phyloP scores from a whole-genome alignment of 1,140 invertebrate species.

The Drosophila athabasca region DNA sequence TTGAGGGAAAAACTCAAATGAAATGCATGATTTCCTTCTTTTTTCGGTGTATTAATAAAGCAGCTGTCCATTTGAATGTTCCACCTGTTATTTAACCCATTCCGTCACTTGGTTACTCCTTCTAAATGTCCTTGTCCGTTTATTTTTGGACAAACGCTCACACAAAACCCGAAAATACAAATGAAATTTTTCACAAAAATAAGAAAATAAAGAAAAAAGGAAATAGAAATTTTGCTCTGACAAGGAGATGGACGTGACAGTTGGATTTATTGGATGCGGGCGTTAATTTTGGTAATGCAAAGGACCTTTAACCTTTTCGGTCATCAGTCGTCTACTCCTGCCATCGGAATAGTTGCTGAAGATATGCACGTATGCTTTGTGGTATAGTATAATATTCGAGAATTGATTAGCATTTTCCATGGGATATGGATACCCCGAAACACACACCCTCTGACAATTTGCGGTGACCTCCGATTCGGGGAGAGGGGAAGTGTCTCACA shows the following conservation, averaged over 20 bases:
- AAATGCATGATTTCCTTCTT: too few species aligned
- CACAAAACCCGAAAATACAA: too few species aligned
- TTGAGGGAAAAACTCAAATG: too few species aligned
- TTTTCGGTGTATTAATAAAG: too few species aligned
- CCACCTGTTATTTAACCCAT: too few species aligned
- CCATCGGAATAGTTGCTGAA: conserved; percentile 14
- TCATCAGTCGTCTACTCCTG: background rate
- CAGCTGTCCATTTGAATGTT: too few species aligned
- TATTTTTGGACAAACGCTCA: too few species aligned
- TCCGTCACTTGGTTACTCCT: too few species aligned
- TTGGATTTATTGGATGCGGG: background rate
- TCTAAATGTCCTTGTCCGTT: too few species aligned
- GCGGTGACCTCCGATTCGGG: conserved; percentile 26
- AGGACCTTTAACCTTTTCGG: conserved; percentile 22
- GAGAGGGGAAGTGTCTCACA: too few species aligned
- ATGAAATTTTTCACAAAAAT: conserved; percentile 6
- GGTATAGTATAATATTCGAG: background rate
- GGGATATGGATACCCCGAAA: conserved; percentile 30
- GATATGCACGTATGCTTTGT: background rate
- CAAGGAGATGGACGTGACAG: conserved; percentile 26
- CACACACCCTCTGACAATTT: conserved; percentile 9
- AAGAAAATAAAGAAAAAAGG: background rate
- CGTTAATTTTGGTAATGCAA: conserved; percentile 36
- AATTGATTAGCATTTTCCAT: conserved; percentile 39
- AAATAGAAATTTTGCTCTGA: background rate